These are phyloP conservation scores for Ophioninae sp. DNA, from an alignment of 2,888 invertebrate genomes.

Conservation along the genomic window DNA sequence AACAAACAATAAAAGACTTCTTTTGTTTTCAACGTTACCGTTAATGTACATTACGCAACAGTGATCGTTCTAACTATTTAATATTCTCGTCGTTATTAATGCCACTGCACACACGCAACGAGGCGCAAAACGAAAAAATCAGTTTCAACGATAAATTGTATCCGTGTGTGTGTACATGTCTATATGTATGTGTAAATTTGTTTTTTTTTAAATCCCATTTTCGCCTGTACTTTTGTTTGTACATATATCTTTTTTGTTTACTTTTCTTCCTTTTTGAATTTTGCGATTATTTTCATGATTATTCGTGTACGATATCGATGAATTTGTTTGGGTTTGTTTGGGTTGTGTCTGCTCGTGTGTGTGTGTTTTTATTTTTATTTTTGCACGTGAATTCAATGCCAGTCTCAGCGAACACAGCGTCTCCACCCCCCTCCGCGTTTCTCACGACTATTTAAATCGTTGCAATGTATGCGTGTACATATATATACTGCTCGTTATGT, in stretches of 20 bases:
- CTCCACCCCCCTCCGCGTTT: slow-evolving; percentile 61
- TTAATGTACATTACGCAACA: slow-evolving; percentile 72
- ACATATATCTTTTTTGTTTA: slow-evolving; percentile 35
- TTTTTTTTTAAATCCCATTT: not conserved
- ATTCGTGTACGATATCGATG: slow-evolving; percentile 26
- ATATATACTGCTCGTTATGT: slow-evolving; percentile 66
- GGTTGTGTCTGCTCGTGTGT: slow-evolving; percentile 2
- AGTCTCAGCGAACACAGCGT: slow-evolving; percentile 78
- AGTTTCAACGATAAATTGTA: slow-evolving; percentile 76
- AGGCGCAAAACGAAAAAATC: slow-evolving; percentile 63
- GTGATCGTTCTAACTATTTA: slow-evolving; percentile 68
- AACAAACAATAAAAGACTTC: slow-evolving; percentile 57
- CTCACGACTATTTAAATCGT: slow-evolving; percentile 66
- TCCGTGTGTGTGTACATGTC: slow-evolving; percentile 43
- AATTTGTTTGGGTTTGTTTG: slow-evolving; percentile 17
- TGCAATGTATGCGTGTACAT: slow-evolving; percentile 64
- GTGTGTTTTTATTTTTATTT: slow-evolving; percentile 3
- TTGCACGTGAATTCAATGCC: slow-evolving; percentile 70
- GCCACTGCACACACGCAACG: slow-evolving; percentile 79
- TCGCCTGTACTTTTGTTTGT: not conserved
- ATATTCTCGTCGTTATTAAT: slow-evolving; percentile 59
- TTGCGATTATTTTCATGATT: slow-evolving; percentile 35
- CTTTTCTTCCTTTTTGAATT: slow-evolving; percentile 32
- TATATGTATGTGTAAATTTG: not conserved
- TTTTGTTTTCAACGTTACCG: slow-evolving; percentile 61